A percentile compares a stretch with the other conserved stretches of the same genome.
Evolutionary conservation across 2,888 invertebrate genomes (phyloP).

Genomic region (Furcula furcula): DNA sequence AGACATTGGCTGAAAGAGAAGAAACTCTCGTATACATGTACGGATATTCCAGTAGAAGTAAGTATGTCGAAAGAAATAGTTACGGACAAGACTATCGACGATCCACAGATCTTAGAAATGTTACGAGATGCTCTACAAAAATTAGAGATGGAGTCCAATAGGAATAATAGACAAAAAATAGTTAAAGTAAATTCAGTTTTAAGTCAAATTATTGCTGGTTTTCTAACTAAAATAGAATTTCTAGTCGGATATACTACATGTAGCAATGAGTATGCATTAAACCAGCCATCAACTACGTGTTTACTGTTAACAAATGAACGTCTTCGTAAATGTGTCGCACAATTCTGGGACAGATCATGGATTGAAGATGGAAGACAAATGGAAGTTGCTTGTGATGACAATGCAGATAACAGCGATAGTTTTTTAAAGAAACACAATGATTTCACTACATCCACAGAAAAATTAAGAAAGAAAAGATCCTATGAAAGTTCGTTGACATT

Average conservation of each 20-base stretch:
- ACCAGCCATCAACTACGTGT: conserved; percentile 38
- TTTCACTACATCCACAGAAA: conserved; percentile 1
- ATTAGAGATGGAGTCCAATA: conserved; percentile 58
- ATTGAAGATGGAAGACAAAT: conserved; percentile 65
- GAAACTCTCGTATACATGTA: conserved; percentile 50
- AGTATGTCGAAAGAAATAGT: conserved; percentile 36
- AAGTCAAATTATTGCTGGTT: conserved; percentile 78
- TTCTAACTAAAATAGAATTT: conserved; percentile 80
- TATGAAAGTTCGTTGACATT: conserved; percentile 24
- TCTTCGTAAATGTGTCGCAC: conserved; percentile 47
- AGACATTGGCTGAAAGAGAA: conserved; percentile 47
- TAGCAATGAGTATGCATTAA: conserved; percentile 44
- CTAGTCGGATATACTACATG: conserved; percentile 81
- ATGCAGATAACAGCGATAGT: conserved; percentile 8
- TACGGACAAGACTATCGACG: conserved; percentile 28
- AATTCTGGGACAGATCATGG: conserved; percentile 83
- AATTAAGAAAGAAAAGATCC: conserved; percentile 26
- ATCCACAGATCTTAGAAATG: conserved; percentile 49
- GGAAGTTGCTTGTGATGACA: conserved; percentile 50
- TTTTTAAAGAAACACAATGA: background rate
- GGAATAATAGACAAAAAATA: conserved; percentile 54
- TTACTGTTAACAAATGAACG: conserved; percentile 46
- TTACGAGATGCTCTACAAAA: conserved; percentile 56
- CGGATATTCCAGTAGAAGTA: conserved; percentile 42
- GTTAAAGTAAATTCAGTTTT: conserved; percentile 65